These are phyloP conservation scores for Ennomos quercinarius DNA, from an alignment of 2,888 invertebrate species.

Conservation along the genomic window DNA sequence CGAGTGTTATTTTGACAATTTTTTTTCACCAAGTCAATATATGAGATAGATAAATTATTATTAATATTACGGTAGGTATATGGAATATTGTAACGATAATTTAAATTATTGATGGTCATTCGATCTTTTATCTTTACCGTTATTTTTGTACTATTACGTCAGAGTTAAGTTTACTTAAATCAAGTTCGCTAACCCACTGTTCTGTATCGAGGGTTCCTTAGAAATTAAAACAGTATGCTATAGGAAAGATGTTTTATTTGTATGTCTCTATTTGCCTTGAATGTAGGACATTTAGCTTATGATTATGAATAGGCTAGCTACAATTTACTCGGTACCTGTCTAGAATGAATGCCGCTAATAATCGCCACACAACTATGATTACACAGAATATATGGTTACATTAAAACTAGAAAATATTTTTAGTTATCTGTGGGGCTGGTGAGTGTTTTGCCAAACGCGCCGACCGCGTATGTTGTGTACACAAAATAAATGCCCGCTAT, in stretches of 20 bases:
- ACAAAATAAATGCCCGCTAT: too few relatives aligned
- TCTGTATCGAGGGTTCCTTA: slow-evolving; percentile 84
- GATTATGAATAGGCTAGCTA: too few relatives aligned
- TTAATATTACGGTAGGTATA: slow-evolving; percentile 33
- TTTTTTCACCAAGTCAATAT: slow-evolving; percentile 7
- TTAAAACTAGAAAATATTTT: too few relatives aligned
- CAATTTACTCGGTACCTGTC: too few relatives aligned
- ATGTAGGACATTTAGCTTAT: too few relatives aligned
- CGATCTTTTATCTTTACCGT: slow-evolving; percentile 64
- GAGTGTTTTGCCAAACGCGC: too few relatives aligned
- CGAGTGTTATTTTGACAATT: slow-evolving; percentile 4
- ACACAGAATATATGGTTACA: too few relatives aligned
- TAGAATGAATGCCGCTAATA: too few relatives aligned
- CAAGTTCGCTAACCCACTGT: slow-evolving; percentile 82
- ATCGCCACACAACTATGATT: too few relatives aligned
- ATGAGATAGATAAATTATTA: slow-evolving; percentile 18
- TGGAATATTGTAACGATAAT: slow-evolving; percentile 46
- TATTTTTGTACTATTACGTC: slow-evolving; percentile 79
- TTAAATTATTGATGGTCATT: slow-evolving; percentile 52
- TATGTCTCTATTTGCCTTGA: slow-evolving; percentile 11
- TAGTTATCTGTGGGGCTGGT: too few relatives aligned
- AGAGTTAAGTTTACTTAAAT: slow-evolving; percentile 81
- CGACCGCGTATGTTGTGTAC: too few relatives aligned
- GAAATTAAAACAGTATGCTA: slow-evolving; percentile 86
- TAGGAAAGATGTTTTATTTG: slow-evolving; percentile 76